These are phyloP conservation scores for Pristionchus entomophagus DNA, from an alignment of 2,888 invertebrate species.

Conservation along the genomic window DNA sequence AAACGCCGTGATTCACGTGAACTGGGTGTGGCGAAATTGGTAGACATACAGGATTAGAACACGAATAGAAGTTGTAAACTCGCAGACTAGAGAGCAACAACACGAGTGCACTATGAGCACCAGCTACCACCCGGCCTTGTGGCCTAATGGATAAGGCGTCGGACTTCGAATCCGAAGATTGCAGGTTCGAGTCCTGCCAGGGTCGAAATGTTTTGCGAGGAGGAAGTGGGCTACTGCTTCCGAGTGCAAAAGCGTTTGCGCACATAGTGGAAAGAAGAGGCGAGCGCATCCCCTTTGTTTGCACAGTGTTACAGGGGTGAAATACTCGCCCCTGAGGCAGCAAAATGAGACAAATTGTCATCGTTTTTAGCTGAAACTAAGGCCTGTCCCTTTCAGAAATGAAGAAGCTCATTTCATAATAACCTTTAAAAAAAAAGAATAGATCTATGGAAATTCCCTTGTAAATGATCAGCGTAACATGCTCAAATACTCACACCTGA, in stretches of 20 bases:
- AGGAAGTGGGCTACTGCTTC: slow-evolving; percentile 9
- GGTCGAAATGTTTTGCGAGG: slow-evolving; percentile 48
- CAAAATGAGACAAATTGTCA: too few species aligned
- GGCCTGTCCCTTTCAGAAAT: too few species aligned
- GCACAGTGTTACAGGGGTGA: not conserved
- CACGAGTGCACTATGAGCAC: not conserved
- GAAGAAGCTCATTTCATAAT: too few species aligned
- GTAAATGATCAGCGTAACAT: too few species aligned
- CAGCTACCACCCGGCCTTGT: slow-evolving; percentile 60
- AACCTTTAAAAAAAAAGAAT: too few species aligned
- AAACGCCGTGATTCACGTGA: slow-evolving; percentile 3
- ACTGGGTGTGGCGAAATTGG: not conserved
- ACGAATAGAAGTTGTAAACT: not conserved
- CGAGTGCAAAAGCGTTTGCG: not conserved
- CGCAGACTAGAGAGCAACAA: not conserved
- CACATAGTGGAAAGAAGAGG: not conserved
- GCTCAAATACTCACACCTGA: too few species aligned
- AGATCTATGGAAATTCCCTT: too few species aligned
- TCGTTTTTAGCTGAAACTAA: too few species aligned
- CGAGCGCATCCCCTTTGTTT: not conserved
- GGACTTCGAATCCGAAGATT: slow-evolving; percentile 72
- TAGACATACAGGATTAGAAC: not conserved
- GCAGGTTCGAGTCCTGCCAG: slow-evolving; percentile 64
- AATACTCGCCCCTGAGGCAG: too few species aligned
- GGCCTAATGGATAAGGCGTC: slow-evolving; percentile 75